Base-by-base conservation (phyloP, 1,140 invertebrate species). In the Achatina immaculata region DNA sequence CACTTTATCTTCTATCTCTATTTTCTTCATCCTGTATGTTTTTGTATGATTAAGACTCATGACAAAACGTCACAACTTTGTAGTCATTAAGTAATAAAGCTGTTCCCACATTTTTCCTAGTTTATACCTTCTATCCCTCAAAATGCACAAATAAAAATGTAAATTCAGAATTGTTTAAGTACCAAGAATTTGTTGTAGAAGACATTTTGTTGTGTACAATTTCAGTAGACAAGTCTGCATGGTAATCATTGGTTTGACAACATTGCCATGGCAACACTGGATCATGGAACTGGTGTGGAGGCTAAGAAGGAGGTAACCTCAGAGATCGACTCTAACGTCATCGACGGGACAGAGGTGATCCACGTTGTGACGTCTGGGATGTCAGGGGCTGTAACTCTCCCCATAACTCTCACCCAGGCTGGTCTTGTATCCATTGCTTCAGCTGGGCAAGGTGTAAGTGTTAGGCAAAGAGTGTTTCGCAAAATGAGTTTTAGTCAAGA, bases 331-430 rank as follows among this genome's bases (percentile, higher is more conserved):
- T 43, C 83, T 4, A 66, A 48, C 62, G 77, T 81, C 11, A 78
- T 83, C 6, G 82, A 79, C 69, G 77, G 55, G 14, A 66, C 79
- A 28, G 78, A 83, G 48, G 81, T 83, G 82, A 83, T 83, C 24
- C 82, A 83, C 43, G 82, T 83, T 31, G 81, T 83, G 65, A 83
- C 75, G 66, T 58, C 81, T 34, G 55, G 75, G 28, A 51, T 45
- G 24, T 73, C 81, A 66, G 82, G 78, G 71, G 45, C 78, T 9
- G 82, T 83, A 6, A 83, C 82, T 51, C 74, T 83, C 9, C 82
- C 82, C 1, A 75, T 83, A 11, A 77, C 82, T 19, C 38, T 83
- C 21, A 80, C 82, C 6, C 78, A 78, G 68, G 78, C 78, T 9
- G 78, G 78, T 1, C 74, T 83, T 16, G 36, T 79, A 42, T 78